A percentile compares a stretch with the other conserved stretches of the same genome.
Conservation (phyloP, 2,797 vertebrate genomes). For the Thamnophis elegans region DNA sequence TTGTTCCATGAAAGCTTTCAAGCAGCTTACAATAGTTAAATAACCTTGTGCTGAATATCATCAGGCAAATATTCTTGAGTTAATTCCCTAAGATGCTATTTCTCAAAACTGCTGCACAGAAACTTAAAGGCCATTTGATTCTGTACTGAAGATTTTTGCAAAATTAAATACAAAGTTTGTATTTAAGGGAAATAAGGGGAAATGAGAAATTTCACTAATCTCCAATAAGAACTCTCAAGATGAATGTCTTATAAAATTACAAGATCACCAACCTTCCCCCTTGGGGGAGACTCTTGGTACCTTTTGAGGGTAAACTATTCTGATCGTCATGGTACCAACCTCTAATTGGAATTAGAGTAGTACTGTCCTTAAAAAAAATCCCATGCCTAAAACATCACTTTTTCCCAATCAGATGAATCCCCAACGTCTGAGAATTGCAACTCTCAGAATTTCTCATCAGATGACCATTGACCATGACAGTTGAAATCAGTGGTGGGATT, state of each 20-base stretch:
- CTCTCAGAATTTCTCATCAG: background rate
- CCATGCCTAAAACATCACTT: background rate
- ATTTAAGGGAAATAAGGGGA: background rate
- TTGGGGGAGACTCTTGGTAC: background rate
- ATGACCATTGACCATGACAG: background rate
- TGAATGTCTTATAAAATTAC: background rate
- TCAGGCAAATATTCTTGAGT: slow-evolving; percentile 23
- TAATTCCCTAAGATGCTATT: slow-evolving; percentile 14
- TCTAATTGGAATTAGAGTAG: background rate
- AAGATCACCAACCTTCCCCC: background rate
- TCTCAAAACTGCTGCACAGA: background rate
- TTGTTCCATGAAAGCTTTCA: slow-evolving; percentile 36
- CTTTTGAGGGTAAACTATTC: background rate
- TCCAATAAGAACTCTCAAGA: background rate
- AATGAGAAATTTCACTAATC: background rate
- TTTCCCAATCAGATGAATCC: background rate
- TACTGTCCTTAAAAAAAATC: background rate
- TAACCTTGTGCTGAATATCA: slow-evolving; percentile 34
- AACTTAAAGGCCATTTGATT: background rate
- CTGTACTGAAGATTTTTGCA: background rate
- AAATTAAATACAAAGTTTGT: background rate
- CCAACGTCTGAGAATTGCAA: background rate
- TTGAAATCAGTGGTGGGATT: background rate
- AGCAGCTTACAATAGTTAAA: slow-evolving; percentile 24
- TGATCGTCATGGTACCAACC: background rate